Base-by-base conservation (phyloP, 2,113 vertebrate genomes). In the Centropus unirufus region DNA sequence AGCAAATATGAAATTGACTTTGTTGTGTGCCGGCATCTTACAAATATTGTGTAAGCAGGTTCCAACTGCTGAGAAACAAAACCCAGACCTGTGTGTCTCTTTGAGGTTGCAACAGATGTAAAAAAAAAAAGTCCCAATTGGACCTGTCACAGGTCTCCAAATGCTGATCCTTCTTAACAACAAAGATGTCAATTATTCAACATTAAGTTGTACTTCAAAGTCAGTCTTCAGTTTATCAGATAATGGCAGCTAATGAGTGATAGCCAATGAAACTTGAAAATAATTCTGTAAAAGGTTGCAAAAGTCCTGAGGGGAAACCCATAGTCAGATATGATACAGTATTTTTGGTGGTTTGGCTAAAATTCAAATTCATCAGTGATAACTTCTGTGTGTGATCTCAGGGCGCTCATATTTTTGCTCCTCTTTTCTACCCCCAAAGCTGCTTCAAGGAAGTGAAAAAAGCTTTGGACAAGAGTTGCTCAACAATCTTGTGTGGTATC, bases 1-100 rank as follows among this genome's bases (percentile, higher is more conserved):
- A 47, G 27, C n/a, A 86, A 88, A 70, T 59, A 75, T 14, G 70
- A 51, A 93, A 85, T 6, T 55, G 34, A 86, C 61, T 93, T 85
- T 62, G 47, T 91, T 92, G 42, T 52, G 5, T 68, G 54, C 55
- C 0, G 0, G 22, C 47, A 39, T 92, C 82, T 91, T 83, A 42
- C 34, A 85, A 57, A 78, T 88, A 74, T 62, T 81, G 42, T 83
- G 52, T 83, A 93, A 94, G 82, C 27, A 44, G 36, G n/a, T 92
- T 92, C 75, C 36, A 81, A 0, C 34, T 88, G 68, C 75, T 11
- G 19, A 81, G 88, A 89, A 94, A 68, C 34, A 77, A 94, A 93
- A 72, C 32, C 4, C 11, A 64, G 40, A 78, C 42, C 51, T 66
- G 4, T 58, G 27, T n/a, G 20, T 85, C 42, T 74, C 46, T 66